These are phyloP conservation scores for Atrichornis clamosus DNA, from an alignment of 2,113 vertebrate species.

Conservation along the genomic window DNA sequence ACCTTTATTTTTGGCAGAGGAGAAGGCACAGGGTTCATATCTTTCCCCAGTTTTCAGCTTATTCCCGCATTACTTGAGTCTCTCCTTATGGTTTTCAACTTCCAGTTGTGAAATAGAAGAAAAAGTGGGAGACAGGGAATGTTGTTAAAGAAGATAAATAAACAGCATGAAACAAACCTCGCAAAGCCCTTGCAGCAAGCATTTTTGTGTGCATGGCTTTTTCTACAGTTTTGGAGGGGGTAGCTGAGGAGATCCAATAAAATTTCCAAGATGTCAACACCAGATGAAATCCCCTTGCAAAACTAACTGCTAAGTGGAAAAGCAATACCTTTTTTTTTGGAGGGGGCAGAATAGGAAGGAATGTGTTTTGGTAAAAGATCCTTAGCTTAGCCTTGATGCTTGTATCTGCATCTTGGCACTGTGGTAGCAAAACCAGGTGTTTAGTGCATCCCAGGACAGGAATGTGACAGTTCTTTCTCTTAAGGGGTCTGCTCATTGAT, in stretches of 20 bases:
- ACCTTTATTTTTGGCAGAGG: not conserved
- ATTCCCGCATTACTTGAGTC: not conserved
- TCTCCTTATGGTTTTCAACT: not conserved
- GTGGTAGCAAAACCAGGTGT: not conserved
- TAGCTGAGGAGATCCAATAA: not conserved
- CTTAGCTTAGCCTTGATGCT: not conserved
- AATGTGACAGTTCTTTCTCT: not conserved
- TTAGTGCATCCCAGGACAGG: not conserved
- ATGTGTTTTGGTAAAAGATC: not conserved
- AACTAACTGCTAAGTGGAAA: not conserved
- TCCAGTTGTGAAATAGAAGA: not conserved
- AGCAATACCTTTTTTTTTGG: not conserved
- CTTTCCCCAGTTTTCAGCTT: not conserved
- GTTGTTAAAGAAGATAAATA: not conserved
- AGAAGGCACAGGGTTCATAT: not conserved
- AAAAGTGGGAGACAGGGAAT: not conserved
- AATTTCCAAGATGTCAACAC: constrained; percentile 23
- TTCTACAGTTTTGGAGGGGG: not conserved
- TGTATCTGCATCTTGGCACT: not conserved
- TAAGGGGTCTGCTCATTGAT: not conserved
- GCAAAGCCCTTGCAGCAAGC: not conserved
- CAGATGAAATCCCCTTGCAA: constrained; percentile 23
- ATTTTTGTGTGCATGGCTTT: not conserved
- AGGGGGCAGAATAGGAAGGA: not conserved
- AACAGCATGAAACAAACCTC: not conserved